Conservation (phyloP, 2,888 invertebrate genomes). For the Nomada ruficornis region DNA sequence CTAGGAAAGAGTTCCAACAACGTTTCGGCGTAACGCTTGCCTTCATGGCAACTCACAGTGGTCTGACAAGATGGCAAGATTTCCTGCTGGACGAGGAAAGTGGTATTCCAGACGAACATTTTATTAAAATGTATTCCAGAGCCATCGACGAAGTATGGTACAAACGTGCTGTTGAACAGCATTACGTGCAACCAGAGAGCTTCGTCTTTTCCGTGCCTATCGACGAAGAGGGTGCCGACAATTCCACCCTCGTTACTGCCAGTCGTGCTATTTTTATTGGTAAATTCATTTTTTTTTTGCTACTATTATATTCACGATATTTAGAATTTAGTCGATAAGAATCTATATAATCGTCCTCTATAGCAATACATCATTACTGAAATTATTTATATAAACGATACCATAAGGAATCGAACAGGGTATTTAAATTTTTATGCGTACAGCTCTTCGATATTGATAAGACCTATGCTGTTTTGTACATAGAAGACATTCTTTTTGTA, state of each 20-base stretch:
- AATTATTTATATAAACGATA: not conserved
- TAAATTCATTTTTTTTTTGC: conserved; percentile 40
- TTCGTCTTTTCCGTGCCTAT: conserved; percentile 93
- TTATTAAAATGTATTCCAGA: conserved; percentile 90
- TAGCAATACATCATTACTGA: too few species aligned
- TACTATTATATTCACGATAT: too few species aligned
- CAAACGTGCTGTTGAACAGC: conserved; percentile 93
- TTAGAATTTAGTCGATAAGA: too few species aligned
- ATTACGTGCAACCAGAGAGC: conserved; percentile 90
- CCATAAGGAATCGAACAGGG: too few species aligned
- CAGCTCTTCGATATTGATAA: too few species aligned
- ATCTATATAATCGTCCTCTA: too few species aligned
- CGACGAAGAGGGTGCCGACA: conserved; percentile 86
- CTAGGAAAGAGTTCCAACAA: conserved; percentile 92
- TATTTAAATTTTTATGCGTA: too few species aligned
- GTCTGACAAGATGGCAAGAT: conserved; percentile 95
- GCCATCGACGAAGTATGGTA: conserved; percentile 96
- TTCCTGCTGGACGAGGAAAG: conserved; percentile 86
- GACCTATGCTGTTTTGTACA: too few species aligned
- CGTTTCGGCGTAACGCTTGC: conserved; percentile 93
- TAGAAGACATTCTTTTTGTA: too few species aligned
- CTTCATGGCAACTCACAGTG: conserved; percentile 96
- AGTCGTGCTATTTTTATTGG: conserved; percentile 91
- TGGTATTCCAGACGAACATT: conserved; percentile 85
- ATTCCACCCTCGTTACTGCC: conserved; percentile 91